A percentile compares a stretch with the other conserved stretches of the same genome.
These are phyloP conservation scores for Eupithecia subumbrata DNA, from an alignment of 2,888 invertebrate genomes.

Conservation along the genomic window DNA sequence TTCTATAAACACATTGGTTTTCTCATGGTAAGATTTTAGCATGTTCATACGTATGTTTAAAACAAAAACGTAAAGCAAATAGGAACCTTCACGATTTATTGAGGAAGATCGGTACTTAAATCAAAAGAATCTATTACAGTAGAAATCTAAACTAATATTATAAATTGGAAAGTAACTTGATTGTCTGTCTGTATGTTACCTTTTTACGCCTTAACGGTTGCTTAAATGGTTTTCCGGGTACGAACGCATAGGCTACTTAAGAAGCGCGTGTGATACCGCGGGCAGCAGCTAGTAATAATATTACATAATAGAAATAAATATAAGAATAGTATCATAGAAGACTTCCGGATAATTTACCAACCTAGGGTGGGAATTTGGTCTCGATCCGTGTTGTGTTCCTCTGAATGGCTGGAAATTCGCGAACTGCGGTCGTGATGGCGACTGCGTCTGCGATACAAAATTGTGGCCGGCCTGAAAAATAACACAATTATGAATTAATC, in stretches of 20 bases:
- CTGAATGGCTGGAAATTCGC: slow-evolving; percentile 67
- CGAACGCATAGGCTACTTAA: too few species aligned
- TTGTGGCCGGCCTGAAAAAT: slow-evolving; percentile 71
- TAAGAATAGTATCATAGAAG: too few species aligned
- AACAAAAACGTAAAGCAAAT: neutral
- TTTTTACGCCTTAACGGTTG: too few species aligned
- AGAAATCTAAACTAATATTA: too few species aligned
- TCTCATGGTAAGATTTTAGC: neutral
- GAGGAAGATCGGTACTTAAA: neutral
- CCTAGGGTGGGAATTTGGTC: slow-evolving; percentile 75
- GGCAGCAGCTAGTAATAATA: too few species aligned
- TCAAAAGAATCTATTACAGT: neutral
- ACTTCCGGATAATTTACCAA: slow-evolving; percentile 36
- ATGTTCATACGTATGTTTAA: too few species aligned
- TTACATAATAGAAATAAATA: too few species aligned
- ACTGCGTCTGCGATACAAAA: slow-evolving; percentile 71
- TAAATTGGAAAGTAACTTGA: too few species aligned
- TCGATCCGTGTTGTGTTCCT: slow-evolving; percentile 67
- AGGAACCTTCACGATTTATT: neutral
- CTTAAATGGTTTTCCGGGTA: too few species aligned
- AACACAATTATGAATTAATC: slow-evolving; percentile 12
- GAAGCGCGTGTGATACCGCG: too few species aligned
- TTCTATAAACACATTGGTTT: neutral
- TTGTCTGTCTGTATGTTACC: too few species aligned
- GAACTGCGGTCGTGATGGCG: slow-evolving; percentile 68